Evolutionary conservation across 2,888 invertebrate genomes (phyloP).

Genomic region (Ectropis crepuscularia): DNA sequence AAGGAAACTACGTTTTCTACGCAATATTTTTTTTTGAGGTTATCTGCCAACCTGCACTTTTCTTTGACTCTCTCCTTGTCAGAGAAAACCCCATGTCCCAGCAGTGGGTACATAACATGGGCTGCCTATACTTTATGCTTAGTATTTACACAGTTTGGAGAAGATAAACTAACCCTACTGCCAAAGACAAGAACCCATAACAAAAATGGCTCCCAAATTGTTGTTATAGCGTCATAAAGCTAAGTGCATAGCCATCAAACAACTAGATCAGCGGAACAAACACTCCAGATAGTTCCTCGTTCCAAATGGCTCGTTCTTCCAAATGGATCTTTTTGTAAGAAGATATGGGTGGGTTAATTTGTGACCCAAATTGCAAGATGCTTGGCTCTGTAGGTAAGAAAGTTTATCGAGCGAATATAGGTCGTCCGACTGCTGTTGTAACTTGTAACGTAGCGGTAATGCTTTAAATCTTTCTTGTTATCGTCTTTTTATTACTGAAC

Average conservation of each 20-base stretch:
- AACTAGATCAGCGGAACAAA: slow-evolving; percentile 23
- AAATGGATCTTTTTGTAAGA: slow-evolving; percentile 10
- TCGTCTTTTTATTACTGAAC: slow-evolving; percentile 18
- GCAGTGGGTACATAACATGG: no score
- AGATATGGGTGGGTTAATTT: slow-evolving; percentile 47
- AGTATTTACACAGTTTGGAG: no score
- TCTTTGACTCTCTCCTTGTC: no score
- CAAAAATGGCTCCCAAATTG: slow-evolving; percentile 15
- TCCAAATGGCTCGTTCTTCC: slow-evolving; percentile 10
- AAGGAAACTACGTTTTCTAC: no score
- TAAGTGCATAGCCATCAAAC: slow-evolving; percentile 28
- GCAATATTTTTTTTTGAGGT: no score
- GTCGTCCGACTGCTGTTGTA: slow-evolving; percentile 52
- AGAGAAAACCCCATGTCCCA: no score
- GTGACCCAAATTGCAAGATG: slow-evolving; percentile 58
- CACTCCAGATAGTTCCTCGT: slow-evolving; percentile 13
- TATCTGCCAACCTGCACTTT: no score
- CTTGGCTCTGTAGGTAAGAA: slow-evolving; percentile 37
- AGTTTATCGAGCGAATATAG: slow-evolving; percentile 60
- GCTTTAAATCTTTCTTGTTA: slow-evolving; percentile 10
- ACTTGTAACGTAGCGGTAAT: slow-evolving; percentile 7
- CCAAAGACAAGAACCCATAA: no score
- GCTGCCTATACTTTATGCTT: no score
- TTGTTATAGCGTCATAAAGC: slow-evolving; percentile 21
- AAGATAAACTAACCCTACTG: no score